Percentiles rank a stretch among this genome's conserved stretches.
These are phyloP conservation scores for Nemopilema nomurai DNA, from an alignment of 30 jellyfish, hydroid and myxozoan species.

Conservation along the genomic window DNA sequence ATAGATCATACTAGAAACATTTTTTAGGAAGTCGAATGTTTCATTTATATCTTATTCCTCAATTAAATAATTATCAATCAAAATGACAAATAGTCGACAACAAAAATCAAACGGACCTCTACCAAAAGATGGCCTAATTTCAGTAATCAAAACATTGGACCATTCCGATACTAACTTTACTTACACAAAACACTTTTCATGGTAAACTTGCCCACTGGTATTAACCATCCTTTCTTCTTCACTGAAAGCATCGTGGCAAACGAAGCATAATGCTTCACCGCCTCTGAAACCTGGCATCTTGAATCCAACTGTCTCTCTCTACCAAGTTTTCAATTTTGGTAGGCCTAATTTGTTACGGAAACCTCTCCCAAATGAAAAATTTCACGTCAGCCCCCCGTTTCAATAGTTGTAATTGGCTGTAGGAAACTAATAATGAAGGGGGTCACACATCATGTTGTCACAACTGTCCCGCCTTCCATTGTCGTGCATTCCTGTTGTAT, in stretches of 20 bases:
- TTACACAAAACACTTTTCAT: conserved; percentile 93
- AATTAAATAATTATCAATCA: too few species aligned
- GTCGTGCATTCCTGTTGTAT: too few species aligned
- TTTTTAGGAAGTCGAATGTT: too few species aligned
- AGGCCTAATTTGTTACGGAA: not conserved
- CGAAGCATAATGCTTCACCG: conserved; percentile 78
- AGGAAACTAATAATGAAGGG: not conserved
- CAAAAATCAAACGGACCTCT: too few species aligned
- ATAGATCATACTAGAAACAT: too few species aligned
- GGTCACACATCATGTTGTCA: not conserved
- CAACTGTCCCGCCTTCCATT: not conserved
- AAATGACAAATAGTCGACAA: too few species aligned
- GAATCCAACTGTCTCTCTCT: not conserved
- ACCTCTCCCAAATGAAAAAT: not conserved
- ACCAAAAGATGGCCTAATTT: too few species aligned
- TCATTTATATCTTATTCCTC: too few species aligned
- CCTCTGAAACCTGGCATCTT: conserved; percentile 62
- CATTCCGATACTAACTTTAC: too few species aligned
- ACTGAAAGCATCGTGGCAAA: conserved; percentile 72
- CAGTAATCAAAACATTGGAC: too few species aligned
- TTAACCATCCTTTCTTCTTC: conserved; percentile 90
- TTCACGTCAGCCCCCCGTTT: not conserved
- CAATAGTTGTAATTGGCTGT: not conserved
- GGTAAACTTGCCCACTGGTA: conserved; percentile 85
- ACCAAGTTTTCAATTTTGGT: not conserved